Evolutionary conservation across 2,797 vertebrate genomes (phyloP).

Genomic region (Rhadinocentrus ornatus): DNA sequence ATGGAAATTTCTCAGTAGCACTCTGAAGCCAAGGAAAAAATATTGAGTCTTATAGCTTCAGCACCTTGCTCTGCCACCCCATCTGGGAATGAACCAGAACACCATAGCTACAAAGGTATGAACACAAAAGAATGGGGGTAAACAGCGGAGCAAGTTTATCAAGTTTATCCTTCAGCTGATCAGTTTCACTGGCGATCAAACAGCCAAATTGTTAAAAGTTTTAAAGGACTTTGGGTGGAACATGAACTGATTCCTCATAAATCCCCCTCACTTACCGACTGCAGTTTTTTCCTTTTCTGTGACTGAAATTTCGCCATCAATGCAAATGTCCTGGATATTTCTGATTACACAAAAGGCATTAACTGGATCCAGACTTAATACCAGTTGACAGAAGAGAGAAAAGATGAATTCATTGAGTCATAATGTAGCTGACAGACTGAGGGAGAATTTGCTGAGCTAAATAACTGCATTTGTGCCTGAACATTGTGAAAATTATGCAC

Average conservation of each 20-base stretch:
- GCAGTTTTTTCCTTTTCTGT: conserved; percentile 1
- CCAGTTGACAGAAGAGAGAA: conserved; percentile 32
- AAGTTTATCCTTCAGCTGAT: too few species aligned
- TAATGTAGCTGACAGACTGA: conserved; percentile 13
- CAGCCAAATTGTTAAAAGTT: neutral
- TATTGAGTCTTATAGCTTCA: too few species aligned
- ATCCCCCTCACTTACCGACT: neutral
- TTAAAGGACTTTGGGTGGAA: neutral
- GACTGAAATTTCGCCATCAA: neutral
- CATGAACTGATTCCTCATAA: neutral
- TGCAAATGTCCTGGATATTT: neutral
- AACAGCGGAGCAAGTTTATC: too few species aligned
- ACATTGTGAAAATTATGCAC: neutral
- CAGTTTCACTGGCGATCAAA: too few species aligned
- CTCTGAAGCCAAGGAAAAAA: too few species aligned
- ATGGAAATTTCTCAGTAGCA: too few species aligned
- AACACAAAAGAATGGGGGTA: too few species aligned
- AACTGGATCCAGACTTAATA: conserved; percentile 23
- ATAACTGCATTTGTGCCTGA: neutral
- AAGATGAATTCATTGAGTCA: conserved; percentile 32
- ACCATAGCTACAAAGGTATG: too few species aligned
- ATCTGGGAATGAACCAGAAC: too few species aligned
- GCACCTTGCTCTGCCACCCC: too few species aligned
- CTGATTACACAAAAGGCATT: neutral
- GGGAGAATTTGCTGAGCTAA: conserved; percentile 4